Base-by-base conservation (phyloP, 2,888 invertebrate genomes). In the Acanthosoma haemorrhoidale region DNA sequence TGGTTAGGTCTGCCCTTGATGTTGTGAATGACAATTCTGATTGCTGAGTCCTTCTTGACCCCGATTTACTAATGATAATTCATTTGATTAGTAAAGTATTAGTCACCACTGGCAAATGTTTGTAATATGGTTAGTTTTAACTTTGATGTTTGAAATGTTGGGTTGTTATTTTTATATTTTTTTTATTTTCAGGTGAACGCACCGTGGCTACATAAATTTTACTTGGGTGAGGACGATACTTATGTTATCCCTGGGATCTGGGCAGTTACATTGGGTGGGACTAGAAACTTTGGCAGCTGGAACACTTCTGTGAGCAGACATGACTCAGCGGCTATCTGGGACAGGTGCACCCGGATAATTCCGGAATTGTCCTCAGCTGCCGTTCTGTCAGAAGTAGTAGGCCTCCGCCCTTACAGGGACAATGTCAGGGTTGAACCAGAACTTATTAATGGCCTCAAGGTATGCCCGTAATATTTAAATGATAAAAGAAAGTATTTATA, bases 141-240 rank as follows among this genome's bases (percentile, higher is more conserved):
- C n/a, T n/a, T n/a, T n/a, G n/a, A n/a, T n/a, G n/a, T n/a, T n/a
- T n/a, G n/a, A n/a, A n/a, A n/a, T n/a, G n/a, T n/a, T n/a, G n/a
- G n/a, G n/a, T n/a, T n/a, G n/a, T n/a, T n/a, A n/a, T n/a, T n/a
- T n/a, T n/a, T n/a, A n/a, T n/a, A n/a, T 32, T 16, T 67, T 29
- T 15, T 15, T 69, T 70, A 16, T 71, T 61, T 18, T 71, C 73
- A 88, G 87, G 86, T 89, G 0, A 84, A 85, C 69, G 95, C 94
- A 0, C 94, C 94, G 0, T 96, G 94, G 94, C 82, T 96, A 58
- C 94, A 93, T 80, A 88, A 87, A 8, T 94, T 92, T 68, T 91
- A 91, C 78, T 96, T 92, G 77, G 90, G 88, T 0, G 94, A 94
- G 77, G 85, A 87, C 71, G 92, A 93, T 75, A 89, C 93, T 0